phyloP scores from a whole-genome alignment of 2,888 invertebrate genomes.

The Oscheius sp. region DNA sequence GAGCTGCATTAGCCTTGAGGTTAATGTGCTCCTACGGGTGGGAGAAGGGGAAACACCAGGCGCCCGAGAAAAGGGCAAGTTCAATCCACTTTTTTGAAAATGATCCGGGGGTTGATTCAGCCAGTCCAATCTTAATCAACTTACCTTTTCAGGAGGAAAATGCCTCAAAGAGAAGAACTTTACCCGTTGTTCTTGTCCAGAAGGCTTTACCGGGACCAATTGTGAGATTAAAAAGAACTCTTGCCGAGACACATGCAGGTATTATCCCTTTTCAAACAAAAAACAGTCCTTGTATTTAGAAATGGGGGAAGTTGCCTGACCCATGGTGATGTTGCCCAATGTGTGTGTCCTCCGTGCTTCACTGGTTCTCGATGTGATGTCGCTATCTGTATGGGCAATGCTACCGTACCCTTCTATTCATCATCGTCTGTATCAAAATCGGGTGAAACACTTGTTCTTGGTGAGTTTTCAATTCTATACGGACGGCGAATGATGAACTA shows the following conservation, averaged over 20 bases:
- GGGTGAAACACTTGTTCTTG: conserved; percentile 20
- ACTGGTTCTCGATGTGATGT: conserved; percentile 28
- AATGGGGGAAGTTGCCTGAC: conserved; percentile 14
- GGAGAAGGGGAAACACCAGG: conserved; percentile 9
- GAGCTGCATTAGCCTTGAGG: conserved; percentile 41
- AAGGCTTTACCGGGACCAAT: conserved; percentile 20
- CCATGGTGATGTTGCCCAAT: not conserved
- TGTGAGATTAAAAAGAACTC: conserved; percentile 13
- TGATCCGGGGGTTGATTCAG: not conserved
- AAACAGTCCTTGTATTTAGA: not conserved
- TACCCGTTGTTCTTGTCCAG: conserved; percentile 14
- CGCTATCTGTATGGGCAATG: conserved; percentile 8
- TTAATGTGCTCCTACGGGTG: conserved; percentile 36
- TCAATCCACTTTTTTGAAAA: not conserved
- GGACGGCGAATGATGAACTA: not conserved
- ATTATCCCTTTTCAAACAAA: not conserved
- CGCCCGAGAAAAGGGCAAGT: not conserved
- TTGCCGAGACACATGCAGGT: conserved; percentile 11
- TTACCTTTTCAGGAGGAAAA: conserved; percentile 27
- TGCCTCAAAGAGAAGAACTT: conserved; percentile 6
- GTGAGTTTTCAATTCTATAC: conserved; percentile 28
- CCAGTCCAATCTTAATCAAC: not conserved
- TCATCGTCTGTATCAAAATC: not conserved
- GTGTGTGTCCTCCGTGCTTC: conserved; percentile 24
- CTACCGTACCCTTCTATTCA: conserved; percentile 24